phyloP scores from a whole-genome alignment of 2,888 invertebrate species.

The Mesodorylaimus sp. region DNA sequence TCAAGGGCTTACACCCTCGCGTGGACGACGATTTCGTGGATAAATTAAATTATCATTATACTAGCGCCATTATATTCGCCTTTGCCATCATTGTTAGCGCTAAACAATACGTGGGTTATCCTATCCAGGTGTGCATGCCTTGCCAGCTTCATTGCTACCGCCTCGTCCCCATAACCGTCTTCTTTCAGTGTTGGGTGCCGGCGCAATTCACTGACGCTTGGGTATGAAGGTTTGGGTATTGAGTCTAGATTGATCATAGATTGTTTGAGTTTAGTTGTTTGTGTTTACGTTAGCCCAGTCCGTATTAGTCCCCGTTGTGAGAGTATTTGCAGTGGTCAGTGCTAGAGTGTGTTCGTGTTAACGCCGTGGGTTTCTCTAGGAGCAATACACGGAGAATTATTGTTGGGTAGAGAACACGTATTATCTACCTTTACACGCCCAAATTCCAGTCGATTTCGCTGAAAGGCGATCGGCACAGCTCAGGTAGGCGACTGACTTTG shows the following conservation, averaged over 20 bases:
- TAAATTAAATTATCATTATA: slow-evolving; percentile 19
- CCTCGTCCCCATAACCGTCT: not conserved
- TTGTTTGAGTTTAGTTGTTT: no score
- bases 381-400: slow-evolving; percentile 39
- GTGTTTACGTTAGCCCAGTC: no score
- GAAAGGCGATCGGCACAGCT: slow-evolving; percentile 21
- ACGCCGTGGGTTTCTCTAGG: no score
- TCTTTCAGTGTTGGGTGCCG: slow-evolving; percentile 31
- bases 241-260: no score
- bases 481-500: no score
- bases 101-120: slow-evolving; percentile 28
- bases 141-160: not conserved
- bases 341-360: no score
- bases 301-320: no score
- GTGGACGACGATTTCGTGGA: slow-evolving; percentile 30
- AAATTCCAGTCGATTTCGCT: slow-evolving; percentile 27
- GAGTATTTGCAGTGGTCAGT: no score
- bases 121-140: slow-evolving; percentile 19
- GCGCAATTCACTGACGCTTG: slow-evolving; percentile 36
- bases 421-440: slow-evolving; percentile 35
- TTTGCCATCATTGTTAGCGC: slow-evolving; percentile 32
- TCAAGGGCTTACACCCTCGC: slow-evolving; percentile 30
- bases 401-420: slow-evolving; percentile 40
- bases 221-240: no score
- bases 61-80: slow-evolving; percentile 30